phyloP scores from a whole-genome alignment of 2,888 invertebrate genomes.

The Physocephala rufipes region DNA sequence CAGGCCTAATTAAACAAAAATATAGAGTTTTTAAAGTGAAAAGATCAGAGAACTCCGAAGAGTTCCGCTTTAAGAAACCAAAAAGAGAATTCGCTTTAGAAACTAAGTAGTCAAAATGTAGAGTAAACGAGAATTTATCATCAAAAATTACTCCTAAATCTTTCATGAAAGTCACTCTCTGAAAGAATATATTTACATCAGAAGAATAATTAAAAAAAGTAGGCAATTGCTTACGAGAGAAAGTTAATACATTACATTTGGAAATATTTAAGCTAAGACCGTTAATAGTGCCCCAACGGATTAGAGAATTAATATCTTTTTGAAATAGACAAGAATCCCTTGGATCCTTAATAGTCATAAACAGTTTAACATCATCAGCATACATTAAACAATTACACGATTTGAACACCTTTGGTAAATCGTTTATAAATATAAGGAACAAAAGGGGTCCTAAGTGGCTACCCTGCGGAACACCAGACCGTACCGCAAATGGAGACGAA shows the following conservation, averaged over 20 bases:
- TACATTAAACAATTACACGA: neutral
- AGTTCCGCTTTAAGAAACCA: conserved; percentile 17
- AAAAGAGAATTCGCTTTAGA: neutral
- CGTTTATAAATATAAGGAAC: conserved; percentile 1
- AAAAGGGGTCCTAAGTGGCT: neutral
- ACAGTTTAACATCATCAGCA: neutral
- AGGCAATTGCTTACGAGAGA: neutral
- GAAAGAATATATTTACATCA: neutral
- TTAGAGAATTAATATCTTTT: too few relatives aligned
- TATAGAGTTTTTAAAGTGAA: neutral
- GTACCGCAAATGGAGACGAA: too few relatives aligned
- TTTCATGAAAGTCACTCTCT: neutral
- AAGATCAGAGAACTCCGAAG: neutral
- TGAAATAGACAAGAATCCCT: neutral
- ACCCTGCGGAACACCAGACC: conserved; percentile 14
- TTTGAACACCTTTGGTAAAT: neutral
- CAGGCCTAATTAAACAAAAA: neutral
- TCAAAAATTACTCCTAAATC: conserved; percentile 4
- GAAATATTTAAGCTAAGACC: too few relatives aligned
- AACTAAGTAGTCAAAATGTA: neutral
- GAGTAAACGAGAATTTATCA: neutral
- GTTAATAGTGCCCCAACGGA: too few relatives aligned
- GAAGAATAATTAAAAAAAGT: neutral
- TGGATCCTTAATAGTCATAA: neutral
- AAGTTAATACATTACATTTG: too few relatives aligned